Evolutionary conservation across 2,888 invertebrate species (phyloP).

Genomic region (Dyspetes luteomarginatus): DNA sequence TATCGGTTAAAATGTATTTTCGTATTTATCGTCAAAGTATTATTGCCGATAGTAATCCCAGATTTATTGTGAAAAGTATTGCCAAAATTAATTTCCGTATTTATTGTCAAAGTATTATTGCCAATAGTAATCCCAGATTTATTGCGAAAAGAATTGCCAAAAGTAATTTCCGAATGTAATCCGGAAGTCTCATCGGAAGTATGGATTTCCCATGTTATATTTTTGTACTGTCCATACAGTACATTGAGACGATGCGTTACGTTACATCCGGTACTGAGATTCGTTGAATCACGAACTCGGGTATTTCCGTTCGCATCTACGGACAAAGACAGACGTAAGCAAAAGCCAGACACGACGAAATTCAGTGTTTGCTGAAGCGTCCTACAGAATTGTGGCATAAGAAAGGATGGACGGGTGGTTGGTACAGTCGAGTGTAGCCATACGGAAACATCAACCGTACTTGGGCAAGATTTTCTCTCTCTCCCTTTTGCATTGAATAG

Average conservation of each 20-base stretch:
- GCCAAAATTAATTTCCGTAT: not conserved
- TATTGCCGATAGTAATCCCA: not conserved
- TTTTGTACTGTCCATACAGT: too few relatives aligned
- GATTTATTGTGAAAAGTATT: not conserved
- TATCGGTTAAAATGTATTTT: too few relatives aligned
- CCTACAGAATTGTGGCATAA: not conserved
- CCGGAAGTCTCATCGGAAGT: not conserved
- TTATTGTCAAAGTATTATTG: not conserved
- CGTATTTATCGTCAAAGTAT: too few relatives aligned
- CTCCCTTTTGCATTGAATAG: slow-evolving; percentile 46
- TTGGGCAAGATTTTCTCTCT: slow-evolving; percentile 46
- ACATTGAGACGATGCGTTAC: too few relatives aligned
- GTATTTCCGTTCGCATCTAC: slow-evolving; percentile 23
- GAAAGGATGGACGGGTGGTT: slow-evolving; percentile 27
- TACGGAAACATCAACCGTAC: slow-evolving; percentile 58
- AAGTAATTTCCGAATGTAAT: not conserved
- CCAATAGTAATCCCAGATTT: not conserved
- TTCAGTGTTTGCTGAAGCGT: not conserved
- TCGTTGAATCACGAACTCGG: slow-evolving; percentile 18
- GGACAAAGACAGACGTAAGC: slow-evolving; percentile 5
- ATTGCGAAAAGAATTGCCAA: not conserved
- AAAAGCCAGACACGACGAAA: not conserved
- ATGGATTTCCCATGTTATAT: slow-evolving; percentile 5
- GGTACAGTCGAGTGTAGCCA: slow-evolving; percentile 44
- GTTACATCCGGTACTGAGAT: slow-evolving; percentile 25